These are phyloP conservation scores for Drosophila cognata DNA, from an alignment of 2,888 invertebrate species.

Conservation along the genomic window DNA sequence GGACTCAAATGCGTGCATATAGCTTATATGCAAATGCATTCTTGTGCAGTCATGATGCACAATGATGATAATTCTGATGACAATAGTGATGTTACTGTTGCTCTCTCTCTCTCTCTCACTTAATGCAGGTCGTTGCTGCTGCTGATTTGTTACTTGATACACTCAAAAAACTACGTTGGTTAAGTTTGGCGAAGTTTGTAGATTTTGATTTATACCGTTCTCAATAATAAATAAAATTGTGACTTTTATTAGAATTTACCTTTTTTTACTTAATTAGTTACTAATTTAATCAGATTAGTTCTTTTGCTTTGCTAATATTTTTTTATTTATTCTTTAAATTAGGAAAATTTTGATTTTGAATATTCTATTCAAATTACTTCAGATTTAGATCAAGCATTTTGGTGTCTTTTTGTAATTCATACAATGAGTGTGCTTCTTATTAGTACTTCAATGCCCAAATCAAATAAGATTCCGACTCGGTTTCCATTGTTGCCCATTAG, in stretches of 20 bases:
- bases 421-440: no score
- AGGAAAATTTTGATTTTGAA: neutral
- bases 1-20: conserved; percentile 19
- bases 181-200: neutral
- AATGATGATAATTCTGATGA: conserved; percentile 9
- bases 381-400: neutral
- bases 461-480: neutral
- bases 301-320: neutral
- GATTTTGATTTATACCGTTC: neutral
- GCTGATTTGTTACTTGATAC: conserved; percentile 2
- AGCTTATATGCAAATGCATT: conserved; percentile 62
- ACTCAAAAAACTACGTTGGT: neutral
- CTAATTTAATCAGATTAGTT: neutral
- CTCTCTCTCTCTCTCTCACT: conserved; percentile 13
- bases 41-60: conserved; percentile 43
- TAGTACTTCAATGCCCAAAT: no score
- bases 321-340: neutral
- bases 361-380: neutral
- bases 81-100: conserved; percentile 23
- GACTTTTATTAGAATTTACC: neutral
- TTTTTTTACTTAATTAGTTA: neutral
- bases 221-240: neutral
- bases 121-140: conserved; percentile 26
- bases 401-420: neutral
- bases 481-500: neutral